These are phyloP conservation scores for Ambastaia sidthimunki DNA, from an alignment of 2,797 vertebrate genomes.

Conservation along the genomic window DNA sequence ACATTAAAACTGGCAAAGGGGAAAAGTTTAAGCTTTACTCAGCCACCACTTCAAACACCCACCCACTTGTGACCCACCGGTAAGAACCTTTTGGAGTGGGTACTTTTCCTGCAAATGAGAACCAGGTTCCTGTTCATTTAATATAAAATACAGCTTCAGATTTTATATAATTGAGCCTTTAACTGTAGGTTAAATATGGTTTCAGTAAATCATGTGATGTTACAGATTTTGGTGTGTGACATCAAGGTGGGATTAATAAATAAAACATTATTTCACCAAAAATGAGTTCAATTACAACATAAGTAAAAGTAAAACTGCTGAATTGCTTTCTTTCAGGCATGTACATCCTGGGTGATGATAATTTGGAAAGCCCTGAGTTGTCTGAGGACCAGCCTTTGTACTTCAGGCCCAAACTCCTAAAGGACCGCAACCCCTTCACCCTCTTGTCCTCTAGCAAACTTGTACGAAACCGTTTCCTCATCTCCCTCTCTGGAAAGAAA, in stretches of 20 bases:
- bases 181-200: no score
- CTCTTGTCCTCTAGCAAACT: conserved; percentile 92
- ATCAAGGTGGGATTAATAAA: no score
- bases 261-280: no score
- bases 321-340: conserved; percentile 79
- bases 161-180: no score
- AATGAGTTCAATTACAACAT: background rate
- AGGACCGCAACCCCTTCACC: conserved; percentile 93
- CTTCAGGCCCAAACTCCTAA: conserved; percentile 87
- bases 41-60: background rate
- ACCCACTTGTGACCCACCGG: background rate
- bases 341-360: conserved; percentile 95
- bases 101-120: background rate
- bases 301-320: background rate
- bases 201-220: no score
- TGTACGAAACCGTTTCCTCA: conserved; percentile 91
- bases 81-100: background rate
- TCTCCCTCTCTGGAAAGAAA: conserved; percentile 95
- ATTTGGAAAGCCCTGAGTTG: conserved; percentile 86
- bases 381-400: conserved; percentile 87
- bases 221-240: no score
- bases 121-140: no score
- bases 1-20: background rate
- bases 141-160: no score
- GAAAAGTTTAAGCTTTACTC: background rate